These are phyloP conservation scores for Drosophila eohydei DNA, from an alignment of 2,888 invertebrate species.

Conservation along the genomic window DNA sequence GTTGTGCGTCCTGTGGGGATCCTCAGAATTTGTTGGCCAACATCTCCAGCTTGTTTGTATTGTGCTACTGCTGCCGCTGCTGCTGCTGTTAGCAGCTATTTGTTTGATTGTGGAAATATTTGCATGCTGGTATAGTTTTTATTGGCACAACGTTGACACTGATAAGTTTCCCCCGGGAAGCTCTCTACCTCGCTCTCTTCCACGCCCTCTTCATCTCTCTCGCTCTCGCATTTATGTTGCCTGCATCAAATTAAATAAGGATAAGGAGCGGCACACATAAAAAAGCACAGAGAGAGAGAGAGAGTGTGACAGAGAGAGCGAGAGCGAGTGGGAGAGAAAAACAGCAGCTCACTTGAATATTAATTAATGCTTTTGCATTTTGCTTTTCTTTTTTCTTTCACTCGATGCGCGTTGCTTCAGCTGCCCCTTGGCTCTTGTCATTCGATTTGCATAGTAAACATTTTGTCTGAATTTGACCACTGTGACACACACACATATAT, in stretches of 20 bases:
- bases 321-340: slow-evolving; percentile 6
- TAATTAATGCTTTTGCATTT: slow-evolving; percentile 69
- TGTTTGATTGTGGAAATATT: slow-evolving; percentile 81
- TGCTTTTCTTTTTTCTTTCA: slow-evolving; percentile 8
- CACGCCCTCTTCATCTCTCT: slow-evolving; percentile 13
- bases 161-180: slow-evolving; percentile 74
- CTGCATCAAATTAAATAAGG: slow-evolving; percentile 66
- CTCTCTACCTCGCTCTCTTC: slow-evolving; percentile 16
- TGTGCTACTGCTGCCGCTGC: slow-evolving; percentile 43
- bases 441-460: slow-evolving; percentile 73
- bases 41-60: slow-evolving; percentile 50
- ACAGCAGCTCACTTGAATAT: slow-evolving; percentile 69
- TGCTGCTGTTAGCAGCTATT: slow-evolving; percentile 73
- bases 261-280: slow-evolving; percentile 15
- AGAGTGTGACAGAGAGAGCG: slow-evolving; percentile 8
- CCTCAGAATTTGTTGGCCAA: slow-evolving; percentile 53
- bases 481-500: slow-evolving; percentile 29
- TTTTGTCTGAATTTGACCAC: slow-evolving; percentile 45
- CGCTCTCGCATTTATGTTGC: slow-evolving; percentile 12
- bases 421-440: slow-evolving; percentile 61
- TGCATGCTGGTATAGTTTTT: slow-evolving; percentile 80
- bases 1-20: slow-evolving; percentile 61
- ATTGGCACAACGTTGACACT: slow-evolving; percentile 81
- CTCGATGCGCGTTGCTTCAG: slow-evolving; percentile 30
- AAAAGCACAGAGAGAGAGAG: slow-evolving; percentile 8